Conservation (phyloP, 2,113 vertebrate species). For the Manacus vitellinus region DNA sequence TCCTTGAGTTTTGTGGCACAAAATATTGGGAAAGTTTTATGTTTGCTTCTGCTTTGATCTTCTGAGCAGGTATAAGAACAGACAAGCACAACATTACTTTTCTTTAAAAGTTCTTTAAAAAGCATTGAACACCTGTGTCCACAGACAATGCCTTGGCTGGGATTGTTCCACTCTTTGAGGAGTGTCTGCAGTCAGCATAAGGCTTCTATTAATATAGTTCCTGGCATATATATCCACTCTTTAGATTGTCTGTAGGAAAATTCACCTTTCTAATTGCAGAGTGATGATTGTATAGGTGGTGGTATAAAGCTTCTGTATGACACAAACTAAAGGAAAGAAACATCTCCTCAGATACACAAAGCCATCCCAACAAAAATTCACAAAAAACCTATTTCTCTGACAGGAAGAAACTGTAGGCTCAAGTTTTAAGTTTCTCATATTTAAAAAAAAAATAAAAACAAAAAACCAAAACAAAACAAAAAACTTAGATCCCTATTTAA, state of each 20-base stretch:
- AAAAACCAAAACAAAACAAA: too few relatives aligned
- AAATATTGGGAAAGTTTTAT: background rate
- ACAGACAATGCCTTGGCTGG: background rate
- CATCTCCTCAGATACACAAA: background rate
- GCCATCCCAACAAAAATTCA: background rate
- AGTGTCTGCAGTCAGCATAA: background rate
- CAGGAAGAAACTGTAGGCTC: background rate
- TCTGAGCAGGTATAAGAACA: background rate
- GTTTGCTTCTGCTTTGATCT: background rate
- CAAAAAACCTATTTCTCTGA: background rate
- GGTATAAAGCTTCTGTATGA: background rate
- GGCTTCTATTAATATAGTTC: background rate
- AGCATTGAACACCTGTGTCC: background rate
- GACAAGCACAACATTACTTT: background rate
- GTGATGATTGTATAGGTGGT: background rate
- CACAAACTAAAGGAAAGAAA: background rate
- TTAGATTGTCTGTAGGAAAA: background rate
- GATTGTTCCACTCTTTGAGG: background rate
- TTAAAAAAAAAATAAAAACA: background rate
- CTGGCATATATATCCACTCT: background rate
- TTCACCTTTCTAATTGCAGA: background rate
- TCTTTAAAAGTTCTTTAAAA: background rate
- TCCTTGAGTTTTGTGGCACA: background rate
- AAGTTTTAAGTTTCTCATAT: background rate
- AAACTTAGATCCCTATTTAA: background rate